Evolutionary conservation across 2,797 vertebrate genomes (phyloP), one percentile per base, ranked within the genome.

Genomic region (Brachyalestes nurse): DNA sequence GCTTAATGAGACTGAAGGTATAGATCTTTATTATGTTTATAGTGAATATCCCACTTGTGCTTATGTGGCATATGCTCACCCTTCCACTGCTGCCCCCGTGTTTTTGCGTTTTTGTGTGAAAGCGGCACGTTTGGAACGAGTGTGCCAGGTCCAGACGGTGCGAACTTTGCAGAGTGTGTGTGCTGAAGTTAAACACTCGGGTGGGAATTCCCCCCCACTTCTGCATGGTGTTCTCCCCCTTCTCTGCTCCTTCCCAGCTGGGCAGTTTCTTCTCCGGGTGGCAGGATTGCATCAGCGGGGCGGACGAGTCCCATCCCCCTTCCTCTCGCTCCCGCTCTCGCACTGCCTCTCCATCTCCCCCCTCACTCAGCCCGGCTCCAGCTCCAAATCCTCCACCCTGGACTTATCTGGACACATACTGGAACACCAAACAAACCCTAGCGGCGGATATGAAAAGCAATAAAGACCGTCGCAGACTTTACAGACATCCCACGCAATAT

Each of bases 261-360:
- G 85, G 79, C 81, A 80, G 67, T 84, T 87, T 85, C 77, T 62
- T 74, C 55, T 80, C 53, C 75, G 40, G 72, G 66, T 80, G 75
- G 79, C 81, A 79, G 69, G 78, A 83, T 86, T 86, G 88, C 87
- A 81, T 85, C 87, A 84, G 81, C 84, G 14, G 42, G 78, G 38
- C 38, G 67, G 65, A 65, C 57, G 65, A 58, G 42, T 70, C 76
- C 51, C 51, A 47, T 42, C 40, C 75, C 70, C 72, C 66, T 57
- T 64, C 42, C 10, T 55, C 28, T 47, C 47, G 28, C 76, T 21
- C 66, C 7, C 45, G 38, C 75, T n/a, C 38, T 70, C 77, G 45
- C 34, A 4, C 34, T 34, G 34, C 40, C 49, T 61, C 17, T 66
- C 16, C 45, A 40, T 74, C 25, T 57, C 67, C 53, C 55, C 16